These are phyloP conservation scores for Prionace glauca DNA, from an alignment of 2,797 vertebrate species.

Conservation along the genomic window DNA sequence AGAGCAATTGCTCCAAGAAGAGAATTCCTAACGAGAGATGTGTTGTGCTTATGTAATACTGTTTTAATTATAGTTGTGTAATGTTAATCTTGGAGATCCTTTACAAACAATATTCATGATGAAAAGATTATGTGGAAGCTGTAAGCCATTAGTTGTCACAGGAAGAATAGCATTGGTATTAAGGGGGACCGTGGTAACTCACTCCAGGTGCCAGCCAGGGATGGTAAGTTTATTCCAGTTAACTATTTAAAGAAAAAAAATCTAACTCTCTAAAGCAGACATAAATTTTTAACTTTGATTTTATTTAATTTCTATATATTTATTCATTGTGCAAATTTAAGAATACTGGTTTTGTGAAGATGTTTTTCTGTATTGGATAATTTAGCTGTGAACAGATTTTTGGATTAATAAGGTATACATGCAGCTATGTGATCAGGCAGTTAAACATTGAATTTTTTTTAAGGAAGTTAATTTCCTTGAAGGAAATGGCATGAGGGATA, in stretches of 20 bases:
- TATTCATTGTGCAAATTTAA: not conserved
- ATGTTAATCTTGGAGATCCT: not conserved
- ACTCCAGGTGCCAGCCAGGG: not conserved
- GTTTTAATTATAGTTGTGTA: constrained; percentile 26
- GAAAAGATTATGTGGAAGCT: constrained; percentile 5
- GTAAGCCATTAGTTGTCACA: constrained; percentile 17
- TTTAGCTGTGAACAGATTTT: not conserved
- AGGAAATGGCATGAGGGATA: not conserved
- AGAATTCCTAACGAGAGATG: not conserved
- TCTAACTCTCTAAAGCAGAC: not conserved
- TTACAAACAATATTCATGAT: not conserved
- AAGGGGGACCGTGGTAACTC: not conserved
- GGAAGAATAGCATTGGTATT: not conserved
- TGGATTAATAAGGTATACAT: not conserved
- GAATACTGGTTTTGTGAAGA: not conserved
- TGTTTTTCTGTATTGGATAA: not conserved
- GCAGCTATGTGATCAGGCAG: not conserved
- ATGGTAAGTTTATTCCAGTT: not conserved
- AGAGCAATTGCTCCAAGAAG: not conserved
- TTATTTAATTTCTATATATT: not conserved
- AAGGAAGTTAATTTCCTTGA: not conserved
- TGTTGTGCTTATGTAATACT: not conserved
- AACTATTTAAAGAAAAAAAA: constrained; percentile 16
- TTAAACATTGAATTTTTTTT: not conserved
- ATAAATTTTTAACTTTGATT: not conserved